Base-by-base conservation (phyloP, 1,140 invertebrate species). In the Limonius californicus region DNA sequence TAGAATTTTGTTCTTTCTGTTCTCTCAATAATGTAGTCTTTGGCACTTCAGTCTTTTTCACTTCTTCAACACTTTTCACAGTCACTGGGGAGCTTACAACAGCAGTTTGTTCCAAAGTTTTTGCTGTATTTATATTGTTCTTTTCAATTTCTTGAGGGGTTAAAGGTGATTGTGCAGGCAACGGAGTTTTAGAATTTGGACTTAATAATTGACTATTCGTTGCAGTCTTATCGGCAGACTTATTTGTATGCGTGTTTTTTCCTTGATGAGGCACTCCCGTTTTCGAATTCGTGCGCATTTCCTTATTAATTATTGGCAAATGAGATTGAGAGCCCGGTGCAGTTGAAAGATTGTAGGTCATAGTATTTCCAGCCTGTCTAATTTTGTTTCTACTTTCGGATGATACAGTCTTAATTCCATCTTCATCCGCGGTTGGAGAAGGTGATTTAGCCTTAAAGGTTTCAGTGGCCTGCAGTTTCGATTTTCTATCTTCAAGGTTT, bases 61-160 rank as follows among this genome's bases (percentile, higher is more conserved):
- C 54, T 65, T 18, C 32, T 14, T 19, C 11, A 9, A 27, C 23
- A 39, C 35, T 39, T 50, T 50, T 50, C 6, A 18, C 16, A n/a
- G 20, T 19, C 45, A 50, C 7, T 2, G 45, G 32, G 21, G 54
- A 19, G 16, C 30, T 50, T 54, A 58, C 23, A 27, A 23, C 63
- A 54, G 77, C 79, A 43, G 77, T 78, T 57, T 83, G 79, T 66
- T 83, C 81, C 65, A 81, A 79, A 57, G 78, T 85, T 71, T 88
- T 89, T 53, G 83, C 82, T 35, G 82, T 80, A 76, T 89, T 89
- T 59, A 87, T 88, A 19, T 84, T 75, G 75, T 89, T 89, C 73
- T 88, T 88, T 69, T 88, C 87, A 23, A 55, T 55, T 14, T 23
- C 20, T n/a, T 55, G 20, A 2, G 54, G 54, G 1, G 54, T 23